Base-by-base conservation (phyloP, 2,113 vertebrate species). In the Sander vitreus region DNA sequence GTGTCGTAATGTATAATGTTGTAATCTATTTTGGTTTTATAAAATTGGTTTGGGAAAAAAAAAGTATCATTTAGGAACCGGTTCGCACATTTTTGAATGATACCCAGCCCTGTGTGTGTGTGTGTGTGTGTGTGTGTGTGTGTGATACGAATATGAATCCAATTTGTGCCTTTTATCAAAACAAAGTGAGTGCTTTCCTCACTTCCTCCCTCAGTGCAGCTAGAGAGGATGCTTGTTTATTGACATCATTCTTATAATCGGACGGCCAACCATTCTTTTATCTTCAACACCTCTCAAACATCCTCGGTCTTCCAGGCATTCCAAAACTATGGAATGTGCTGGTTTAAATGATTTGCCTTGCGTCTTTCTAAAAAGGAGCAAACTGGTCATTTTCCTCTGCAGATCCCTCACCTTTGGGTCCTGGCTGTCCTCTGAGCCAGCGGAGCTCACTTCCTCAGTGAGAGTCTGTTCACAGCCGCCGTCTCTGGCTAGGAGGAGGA, bases 401-500 rank as follows among this genome's bases (percentile, higher is more conserved):
- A 47, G 0, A 0, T 45, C 12, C 45, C 76, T 76, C 76, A 96
- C 95, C 93, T 95, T 93, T 51, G 92, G 59, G 25, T 91, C 89
- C 12, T 90, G 85, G 63, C 62, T 51, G 69, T 91, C 84, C 4
- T 76, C 64, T 14, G 86, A 9, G 1, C 64, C 85, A 23, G 74
- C 85, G 2, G 81, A 48, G 58, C 92, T 85, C 59, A 78, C 65
- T 77, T 93, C 86, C 73, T 92, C 74, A 7, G 81, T 67, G 43
- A 96, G 86, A 8, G 84, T 94, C 51, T 91, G 76, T 25, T 85
- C 85, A 69, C 94, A 94, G 71, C 88, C 85, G 58, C 19, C 81
- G 63, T 94, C 95, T 78, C 94, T 93, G 81, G 95, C 94, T 78
- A 99, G 58, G 48, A 98, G 95, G 69, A 97, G 86, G 89, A 96